Evolutionary conservation across 2,113 vertebrate genomes (phyloP).

Genomic region (Eurystomus gularis): DNA sequence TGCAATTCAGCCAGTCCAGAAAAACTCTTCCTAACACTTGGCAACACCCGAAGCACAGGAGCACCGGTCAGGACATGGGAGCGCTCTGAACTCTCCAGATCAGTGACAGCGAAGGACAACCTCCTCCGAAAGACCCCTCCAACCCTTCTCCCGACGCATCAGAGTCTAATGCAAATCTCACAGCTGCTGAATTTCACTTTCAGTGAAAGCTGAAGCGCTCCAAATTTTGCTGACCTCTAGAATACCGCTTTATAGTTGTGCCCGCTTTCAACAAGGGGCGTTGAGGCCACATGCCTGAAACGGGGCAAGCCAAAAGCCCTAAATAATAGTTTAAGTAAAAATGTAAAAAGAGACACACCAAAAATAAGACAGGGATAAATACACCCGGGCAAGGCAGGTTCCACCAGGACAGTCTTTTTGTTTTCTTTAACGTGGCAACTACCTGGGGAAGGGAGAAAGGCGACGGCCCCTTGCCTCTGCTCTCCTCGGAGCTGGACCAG

Average conservation of each 20-base stretch:
- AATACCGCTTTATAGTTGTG: background rate
- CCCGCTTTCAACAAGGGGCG: background rate
- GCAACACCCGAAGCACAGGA: background rate
- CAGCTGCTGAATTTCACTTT: constrained; percentile 34
- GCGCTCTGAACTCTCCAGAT: background rate
- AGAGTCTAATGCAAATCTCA: constrained; percentile 1
- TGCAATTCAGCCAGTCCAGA: constrained; percentile 4
- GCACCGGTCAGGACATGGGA: background rate
- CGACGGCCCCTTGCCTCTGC: background rate
- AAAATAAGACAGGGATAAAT: constrained; percentile 62
- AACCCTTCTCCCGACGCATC: background rate
- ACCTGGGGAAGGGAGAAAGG: constrained; percentile 41
- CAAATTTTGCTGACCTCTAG: constrained; percentile 35
- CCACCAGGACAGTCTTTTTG: constrained; percentile 37
- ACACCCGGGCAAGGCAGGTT: constrained; percentile 5
- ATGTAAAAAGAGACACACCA: constrained; percentile 49
- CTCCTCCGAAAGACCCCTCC: background rate
- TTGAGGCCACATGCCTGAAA: background rate
- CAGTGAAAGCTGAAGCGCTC: constrained; percentile 42
- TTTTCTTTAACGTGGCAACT: constrained; percentile 23
- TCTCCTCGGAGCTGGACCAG: background rate
- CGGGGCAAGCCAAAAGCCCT: constrained; percentile 48
- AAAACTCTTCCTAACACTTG: constrained; percentile 35
- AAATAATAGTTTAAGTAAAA: constrained; percentile 29
- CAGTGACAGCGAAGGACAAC: background rate